Conservation (phyloP, 2,113 vertebrate species). For the Mirounga angustirostris region DNA sequence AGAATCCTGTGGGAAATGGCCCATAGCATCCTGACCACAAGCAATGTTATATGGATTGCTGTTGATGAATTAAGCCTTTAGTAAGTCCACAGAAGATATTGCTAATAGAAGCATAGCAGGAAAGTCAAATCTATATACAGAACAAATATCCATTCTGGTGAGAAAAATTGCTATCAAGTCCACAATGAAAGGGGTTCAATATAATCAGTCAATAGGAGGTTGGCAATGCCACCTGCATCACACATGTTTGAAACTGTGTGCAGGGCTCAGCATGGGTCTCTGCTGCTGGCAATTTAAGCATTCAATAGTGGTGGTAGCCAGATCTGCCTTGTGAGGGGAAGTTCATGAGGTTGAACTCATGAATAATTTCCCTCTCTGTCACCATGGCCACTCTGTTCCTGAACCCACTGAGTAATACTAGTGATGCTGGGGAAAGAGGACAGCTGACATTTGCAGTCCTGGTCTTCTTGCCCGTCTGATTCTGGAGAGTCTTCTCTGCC, state of each 20-base stretch:
- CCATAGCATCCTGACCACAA: not conserved
- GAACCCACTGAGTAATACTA: not conserved
- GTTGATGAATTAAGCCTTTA: not conserved
- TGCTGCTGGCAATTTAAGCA: not conserved
- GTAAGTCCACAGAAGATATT: not conserved
- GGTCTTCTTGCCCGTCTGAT: not conserved
- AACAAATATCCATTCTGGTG: not conserved
- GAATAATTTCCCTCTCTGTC: not conserved
- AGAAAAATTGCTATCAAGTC: not conserved
- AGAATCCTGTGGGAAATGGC: conserved; percentile 7
- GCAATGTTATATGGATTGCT: not conserved
- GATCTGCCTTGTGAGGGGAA: not conserved
- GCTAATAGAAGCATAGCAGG: not conserved
- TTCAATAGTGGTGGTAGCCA: not conserved
- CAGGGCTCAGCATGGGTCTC: not conserved
- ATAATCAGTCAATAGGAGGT: not conserved
- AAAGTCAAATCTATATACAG: not conserved
- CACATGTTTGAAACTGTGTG: not conserved
- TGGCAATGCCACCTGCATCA: accelerated
- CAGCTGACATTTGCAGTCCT: not conserved
- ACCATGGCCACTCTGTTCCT: not conserved
- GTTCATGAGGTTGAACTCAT: not conserved
- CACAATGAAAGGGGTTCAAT: not conserved
- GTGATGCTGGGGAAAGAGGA: not conserved
- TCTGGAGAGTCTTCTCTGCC: not conserved